Conservation (phyloP, 2,888 invertebrate genomes). For the Ochropacha duplaris region DNA sequence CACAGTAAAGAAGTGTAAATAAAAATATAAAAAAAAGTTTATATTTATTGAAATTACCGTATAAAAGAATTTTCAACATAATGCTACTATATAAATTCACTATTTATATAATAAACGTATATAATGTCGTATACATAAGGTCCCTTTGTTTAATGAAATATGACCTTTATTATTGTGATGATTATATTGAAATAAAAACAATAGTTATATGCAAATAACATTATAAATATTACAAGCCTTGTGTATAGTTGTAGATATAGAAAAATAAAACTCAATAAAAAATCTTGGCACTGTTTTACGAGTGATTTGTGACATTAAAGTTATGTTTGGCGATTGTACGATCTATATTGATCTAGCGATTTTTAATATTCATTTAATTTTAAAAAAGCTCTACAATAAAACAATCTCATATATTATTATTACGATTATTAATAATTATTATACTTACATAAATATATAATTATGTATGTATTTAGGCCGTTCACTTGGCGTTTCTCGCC, state of each 20-base stretch:
- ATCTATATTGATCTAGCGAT: background rate
- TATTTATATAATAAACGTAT: background rate
- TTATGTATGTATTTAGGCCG: background rate
- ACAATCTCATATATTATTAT: background rate
- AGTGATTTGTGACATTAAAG: background rate
- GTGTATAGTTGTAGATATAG: background rate
- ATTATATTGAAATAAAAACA: background rate
- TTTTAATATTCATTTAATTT: background rate
- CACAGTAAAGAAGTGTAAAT: slow-evolving; percentile 68
- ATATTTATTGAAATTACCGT: slow-evolving; percentile 38
- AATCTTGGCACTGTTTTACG: background rate
- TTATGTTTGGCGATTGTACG: background rate
- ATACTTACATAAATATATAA: background rate
- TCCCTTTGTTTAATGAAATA: background rate
- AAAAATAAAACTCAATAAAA: background rate
- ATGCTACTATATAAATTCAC: background rate
- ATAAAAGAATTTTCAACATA: background rate
- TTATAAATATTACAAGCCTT: background rate
- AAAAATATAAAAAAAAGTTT: slow-evolving; percentile 46
- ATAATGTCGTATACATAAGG: background rate
- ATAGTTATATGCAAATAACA: background rate
- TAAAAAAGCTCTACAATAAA: background rate
- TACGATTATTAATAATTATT: background rate
- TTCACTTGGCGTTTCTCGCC: background rate
- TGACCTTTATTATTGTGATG: background rate